Evolutionary conservation across 2,888 invertebrate genomes (phyloP).

Genomic region (Gonocerus acuteangulatus): DNA sequence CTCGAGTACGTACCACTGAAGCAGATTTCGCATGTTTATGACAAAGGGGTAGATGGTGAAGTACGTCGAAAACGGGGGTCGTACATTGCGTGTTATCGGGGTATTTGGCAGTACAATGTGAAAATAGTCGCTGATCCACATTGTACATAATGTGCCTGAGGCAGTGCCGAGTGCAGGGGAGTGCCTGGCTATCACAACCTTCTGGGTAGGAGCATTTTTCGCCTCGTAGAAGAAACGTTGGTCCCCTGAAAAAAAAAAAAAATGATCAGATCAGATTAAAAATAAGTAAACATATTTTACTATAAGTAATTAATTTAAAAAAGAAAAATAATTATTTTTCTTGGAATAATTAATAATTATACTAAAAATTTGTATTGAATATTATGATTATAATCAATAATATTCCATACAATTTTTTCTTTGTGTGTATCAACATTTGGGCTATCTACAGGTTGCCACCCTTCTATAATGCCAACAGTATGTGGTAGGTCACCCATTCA

Average conservation of each 20-base stretch:
- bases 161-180: slow-evolving; percentile 77
- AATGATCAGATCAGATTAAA: too few species aligned
- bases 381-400: too few species aligned
- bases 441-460: too few species aligned
- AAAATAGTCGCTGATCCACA: slow-evolving; percentile 72
- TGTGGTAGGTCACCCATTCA: too few species aligned
- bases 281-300: neutral
- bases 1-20: neutral
- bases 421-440: too few species aligned
- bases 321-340: neutral
- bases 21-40: slow-evolving; percentile 60
- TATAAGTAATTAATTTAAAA: neutral
- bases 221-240: slow-evolving; percentile 33
- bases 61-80: slow-evolving; percentile 67
- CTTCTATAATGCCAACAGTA: too few species aligned
- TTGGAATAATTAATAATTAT: neutral
- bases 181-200: slow-evolving; percentile 43
- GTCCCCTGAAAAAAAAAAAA: slow-evolving; percentile 30
- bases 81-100: slow-evolving; percentile 71
- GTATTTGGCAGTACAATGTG: slow-evolving; percentile 72
- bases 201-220: slow-evolving; percentile 37
- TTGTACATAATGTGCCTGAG: slow-evolving; percentile 76
- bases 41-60: slow-evolving; percentile 75
- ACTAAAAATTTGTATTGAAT: too few species aligned
- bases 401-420: too few species aligned